Base-by-base conservation (phyloP, 1,140 invertebrate genomes). In the Drosophila oshimai region DNA sequence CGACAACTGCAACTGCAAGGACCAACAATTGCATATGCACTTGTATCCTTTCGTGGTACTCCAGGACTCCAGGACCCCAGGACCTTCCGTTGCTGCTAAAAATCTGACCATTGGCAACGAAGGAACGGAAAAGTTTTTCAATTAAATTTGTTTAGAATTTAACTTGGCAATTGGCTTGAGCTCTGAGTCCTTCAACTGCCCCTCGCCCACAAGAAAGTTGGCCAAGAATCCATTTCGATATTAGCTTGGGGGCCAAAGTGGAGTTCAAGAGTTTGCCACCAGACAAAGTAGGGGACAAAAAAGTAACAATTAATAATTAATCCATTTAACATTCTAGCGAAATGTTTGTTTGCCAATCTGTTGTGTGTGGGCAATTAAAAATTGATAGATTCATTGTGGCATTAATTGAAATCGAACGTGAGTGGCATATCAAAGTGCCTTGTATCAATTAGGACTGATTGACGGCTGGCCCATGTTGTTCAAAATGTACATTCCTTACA, bases 111-210 rank as follows among this genome's bases (percentile, higher is more conserved):
- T 81, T 64, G 62, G n/a, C 79, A 60, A 37, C 26, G 44, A 49
- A 75, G 34, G 44, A 70, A 84, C 50, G 55, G 15, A 29, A 83
- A 83, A 83, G 78, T 83, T 83, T 83, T 83, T 83, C 78, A 83
- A 83, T 83, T 83, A 83, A 83, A 83, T 83, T 83, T 83, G 79
- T 83, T 83, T 84, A 83, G 78, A 83, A 84, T 83, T 83, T 78
- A 81, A 83, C 77, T 83, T 83, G 69, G 69, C 74, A 51, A 62
- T 77, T 71, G 68, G 62, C 65, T 37, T 10, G 50, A 51, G 62
- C 41, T 39, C 50, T 37, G 20, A n/a, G 41, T 49, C 39, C 68
- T 61, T 50, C 53, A 45, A 74, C 50, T 55, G 29, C 13, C 2
- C 15, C 50, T 26, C 6, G 28, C 15, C 22, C 24, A 24, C 29